Conservation (phyloP, 2,888 invertebrate genomes). For the Celastrina argiolus region DNA sequence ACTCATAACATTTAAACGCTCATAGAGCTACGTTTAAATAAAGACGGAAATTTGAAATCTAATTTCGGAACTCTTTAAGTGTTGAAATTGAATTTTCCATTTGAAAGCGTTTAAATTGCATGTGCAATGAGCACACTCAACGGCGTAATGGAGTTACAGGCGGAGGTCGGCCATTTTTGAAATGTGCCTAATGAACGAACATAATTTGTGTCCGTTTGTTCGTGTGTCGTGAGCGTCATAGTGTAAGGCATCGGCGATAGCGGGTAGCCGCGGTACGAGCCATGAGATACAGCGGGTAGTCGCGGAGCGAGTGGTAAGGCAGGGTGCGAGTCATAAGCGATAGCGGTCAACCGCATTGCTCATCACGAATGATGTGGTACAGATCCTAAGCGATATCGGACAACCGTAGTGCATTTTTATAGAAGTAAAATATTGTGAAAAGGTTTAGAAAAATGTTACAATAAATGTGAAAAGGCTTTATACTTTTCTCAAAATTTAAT, state of each 20-base stretch:
- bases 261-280: neutral
- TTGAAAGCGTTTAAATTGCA: neutral
- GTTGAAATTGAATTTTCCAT: slow-evolving; percentile 3
- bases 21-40: neutral
- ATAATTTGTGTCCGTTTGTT: slow-evolving; percentile 40
- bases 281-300: no score
- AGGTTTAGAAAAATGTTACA: no score
- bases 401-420: no score
- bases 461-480: no score
- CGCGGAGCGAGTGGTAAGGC: neutral
- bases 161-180: slow-evolving; percentile 36
- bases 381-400: no score
- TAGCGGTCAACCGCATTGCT: neutral
- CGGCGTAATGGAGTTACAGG: slow-evolving; percentile 1
- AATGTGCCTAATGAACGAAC: slow-evolving; percentile 36
- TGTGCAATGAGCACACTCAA: slow-evolving; percentile 1
- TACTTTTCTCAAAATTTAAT: no score
- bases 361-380: no score
- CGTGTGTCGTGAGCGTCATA: slow-evolving; percentile 17
- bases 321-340: slow-evolving; percentile 16
- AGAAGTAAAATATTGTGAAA: no score
- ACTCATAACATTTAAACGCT: no score
- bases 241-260: no score
- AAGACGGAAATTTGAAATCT: neutral
- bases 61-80: neutral